Evolutionary conservation across 2,797 vertebrate species (phyloP), one percentile per base, ranked within the genome.

Genomic region (Manis javanica): DNA sequence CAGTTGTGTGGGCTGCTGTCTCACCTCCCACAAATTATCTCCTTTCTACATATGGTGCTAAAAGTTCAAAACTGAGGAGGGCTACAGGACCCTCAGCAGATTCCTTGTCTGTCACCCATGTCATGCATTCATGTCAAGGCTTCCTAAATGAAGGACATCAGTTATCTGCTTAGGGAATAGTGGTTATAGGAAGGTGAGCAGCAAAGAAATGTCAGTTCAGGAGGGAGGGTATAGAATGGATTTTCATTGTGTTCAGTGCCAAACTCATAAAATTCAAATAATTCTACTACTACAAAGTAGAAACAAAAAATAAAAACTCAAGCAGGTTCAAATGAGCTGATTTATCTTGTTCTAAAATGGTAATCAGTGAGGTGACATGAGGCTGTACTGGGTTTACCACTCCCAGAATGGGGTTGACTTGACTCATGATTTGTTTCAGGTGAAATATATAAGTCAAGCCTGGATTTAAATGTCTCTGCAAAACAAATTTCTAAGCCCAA

Each of bases 21-120:
- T 98, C 98, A 94, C 97, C 94, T 98, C 97, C 97, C 98, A 92
- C 97, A 96, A 57, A 63, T 7, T 57, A 87, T 96, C 97, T 97
- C 97, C 97, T 98, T 98, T 98, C 97, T 97, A 97, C 94, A 94
- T 78, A 98, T 42, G 99, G 99, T 99, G 98, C 98, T 99, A 98
- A 97, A 96, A 98, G 92, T 90, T 95, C 68, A 78, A 93, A 94
- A 95, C 87, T 97, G 96, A 98, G 93, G 98, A 98, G 98, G 98
- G 98, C 98, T 96, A 79, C 46, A 86, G 94, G 97, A 96, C 94
- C 91, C 95, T 92, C 90, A 75, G 91, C 92, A 97, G 95, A 85
- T 71, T 63, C 63, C 77, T 82, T 46, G 88, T 64, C 88, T 8
- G 46, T 92, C 87, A 89, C 64, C 95, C 77, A 57, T 42, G 34